A percentile compares a stretch with the other conserved stretches of the same genome.
phyloP scores from a whole-genome alignment of 2,888 invertebrate genomes.

The Drosophila anomalata region DNA sequence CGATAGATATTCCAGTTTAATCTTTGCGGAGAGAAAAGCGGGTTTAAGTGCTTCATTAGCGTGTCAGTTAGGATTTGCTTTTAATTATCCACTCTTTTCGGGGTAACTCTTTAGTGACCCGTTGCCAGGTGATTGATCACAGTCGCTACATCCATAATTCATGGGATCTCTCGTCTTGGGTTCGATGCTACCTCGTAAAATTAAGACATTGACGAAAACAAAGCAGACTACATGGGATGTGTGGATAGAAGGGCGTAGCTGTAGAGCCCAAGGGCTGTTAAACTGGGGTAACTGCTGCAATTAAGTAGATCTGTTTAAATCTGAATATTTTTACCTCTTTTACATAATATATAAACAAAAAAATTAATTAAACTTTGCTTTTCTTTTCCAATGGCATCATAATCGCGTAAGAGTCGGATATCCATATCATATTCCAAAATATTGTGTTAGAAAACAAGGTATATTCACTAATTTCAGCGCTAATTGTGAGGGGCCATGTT shows the following conservation, averaged over 20 bases:
- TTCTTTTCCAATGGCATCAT: background rate
- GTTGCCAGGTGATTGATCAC: slow-evolving; percentile 61
- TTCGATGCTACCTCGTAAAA: slow-evolving; percentile 40
- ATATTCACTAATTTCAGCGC: background rate
- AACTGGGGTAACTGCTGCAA: background rate
- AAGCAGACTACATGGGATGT: slow-evolving; percentile 1
- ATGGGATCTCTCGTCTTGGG: slow-evolving; percentile 30
- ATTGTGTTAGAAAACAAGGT: background rate
- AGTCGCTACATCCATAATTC: slow-evolving; percentile 48
- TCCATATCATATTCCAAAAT: no score
- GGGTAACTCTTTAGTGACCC: slow-evolving; percentile 18
- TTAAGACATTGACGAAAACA: slow-evolving; percentile 8
- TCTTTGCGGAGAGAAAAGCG: background rate
- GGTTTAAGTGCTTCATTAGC: slow-evolving; percentile 45
- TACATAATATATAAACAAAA: slow-evolving; percentile 5
- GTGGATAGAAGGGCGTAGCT: slow-evolving; percentile 19
- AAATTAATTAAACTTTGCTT: background rate
- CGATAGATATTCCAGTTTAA: background rate
- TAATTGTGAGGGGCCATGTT: background rate
- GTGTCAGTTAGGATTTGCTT: slow-evolving; percentile 25
- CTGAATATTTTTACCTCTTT: background rate
- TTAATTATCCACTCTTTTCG: slow-evolving; percentile 39
- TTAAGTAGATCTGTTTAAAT: no score
- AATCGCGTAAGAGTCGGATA: no score
- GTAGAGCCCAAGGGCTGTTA: slow-evolving; percentile 9